These are phyloP conservation scores for Dryococelus australis DNA, from an alignment of 2,888 invertebrate species.

Conservation along the genomic window DNA sequence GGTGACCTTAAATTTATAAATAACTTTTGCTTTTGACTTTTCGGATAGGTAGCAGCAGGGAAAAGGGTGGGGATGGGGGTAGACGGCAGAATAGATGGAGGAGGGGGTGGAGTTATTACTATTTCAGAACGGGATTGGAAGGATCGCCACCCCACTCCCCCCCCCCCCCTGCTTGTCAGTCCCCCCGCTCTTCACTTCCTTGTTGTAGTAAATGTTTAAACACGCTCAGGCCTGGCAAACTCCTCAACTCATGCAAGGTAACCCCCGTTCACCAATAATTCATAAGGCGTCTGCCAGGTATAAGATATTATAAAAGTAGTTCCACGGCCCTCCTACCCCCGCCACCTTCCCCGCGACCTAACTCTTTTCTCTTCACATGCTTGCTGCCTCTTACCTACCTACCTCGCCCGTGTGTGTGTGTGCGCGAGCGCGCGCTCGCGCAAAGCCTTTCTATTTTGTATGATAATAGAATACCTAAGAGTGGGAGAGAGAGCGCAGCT, in stretches of 20 bases:
- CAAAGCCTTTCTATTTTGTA: slow-evolving; percentile 43
- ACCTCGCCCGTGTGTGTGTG: not conserved
- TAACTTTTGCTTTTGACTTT: slow-evolving; percentile 46
- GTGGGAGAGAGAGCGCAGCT: slow-evolving; percentile 35
- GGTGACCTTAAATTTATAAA: slow-evolving; percentile 46
- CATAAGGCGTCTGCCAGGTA: slow-evolving; percentile 42
- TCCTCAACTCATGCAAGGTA: slow-evolving; percentile 16
- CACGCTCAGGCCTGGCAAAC: slow-evolving; percentile 21
- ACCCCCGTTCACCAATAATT: slow-evolving; percentile 38
- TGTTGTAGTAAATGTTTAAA: slow-evolving; percentile 46
- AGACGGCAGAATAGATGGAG: not conserved
- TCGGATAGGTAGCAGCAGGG: slow-evolving; percentile 35
- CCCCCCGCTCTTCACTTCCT: slow-evolving; percentile 29
- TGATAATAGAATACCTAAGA: slow-evolving; percentile 48
- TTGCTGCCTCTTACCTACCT: not conserved
- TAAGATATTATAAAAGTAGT: slow-evolving; percentile 45
- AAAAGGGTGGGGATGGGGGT: not conserved
- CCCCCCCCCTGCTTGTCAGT: too few relatives aligned
- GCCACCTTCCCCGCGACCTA: too few relatives aligned
- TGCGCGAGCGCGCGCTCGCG: slow-evolving; percentile 23
- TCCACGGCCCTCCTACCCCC: not conserved
- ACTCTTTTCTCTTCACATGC: too few relatives aligned
- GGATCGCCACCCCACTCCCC: slow-evolving; percentile 38
- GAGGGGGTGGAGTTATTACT: slow-evolving; percentile 39
- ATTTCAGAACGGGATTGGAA: slow-evolving; percentile 44